phyloP scores from a whole-genome alignment of 2,888 invertebrate genomes.

The Linyphia triangularis region DNA sequence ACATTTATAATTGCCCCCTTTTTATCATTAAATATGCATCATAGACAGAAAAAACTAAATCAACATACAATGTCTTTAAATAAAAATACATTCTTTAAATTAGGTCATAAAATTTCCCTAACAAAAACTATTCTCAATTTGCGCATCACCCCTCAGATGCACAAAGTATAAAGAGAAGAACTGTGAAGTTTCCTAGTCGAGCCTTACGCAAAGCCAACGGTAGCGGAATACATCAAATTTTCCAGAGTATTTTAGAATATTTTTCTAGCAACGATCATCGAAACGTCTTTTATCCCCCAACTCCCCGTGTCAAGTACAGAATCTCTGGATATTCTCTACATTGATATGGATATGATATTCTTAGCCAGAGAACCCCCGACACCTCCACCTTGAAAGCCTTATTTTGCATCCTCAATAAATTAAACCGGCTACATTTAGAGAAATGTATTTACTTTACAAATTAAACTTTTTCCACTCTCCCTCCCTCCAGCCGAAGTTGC shows the following conservation, averaged over 20 bases:
- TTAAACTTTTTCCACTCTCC: constrained; percentile 33
- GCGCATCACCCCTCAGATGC: not conserved
- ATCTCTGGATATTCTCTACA: constrained; percentile 14
- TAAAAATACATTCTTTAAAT: no score
- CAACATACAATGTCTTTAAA: no score
- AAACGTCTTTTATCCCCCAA: constrained; percentile 35
- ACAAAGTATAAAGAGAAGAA: constrained; percentile 23
- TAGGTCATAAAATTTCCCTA: not conserved
- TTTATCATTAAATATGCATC: no score
- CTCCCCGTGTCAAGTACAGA: constrained; percentile 34
- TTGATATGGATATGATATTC: not conserved
- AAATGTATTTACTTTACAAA: constrained; percentile 64
- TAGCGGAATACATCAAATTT: constrained; percentile 58
- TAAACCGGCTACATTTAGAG: constrained; percentile 32
- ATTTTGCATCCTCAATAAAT: constrained; percentile 36
- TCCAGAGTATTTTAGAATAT: constrained; percentile 53
- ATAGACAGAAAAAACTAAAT: no score
- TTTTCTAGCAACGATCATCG: constrained; percentile 44
- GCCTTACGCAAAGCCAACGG: constrained; percentile 51
- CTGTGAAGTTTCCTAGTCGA: constrained; percentile 55
- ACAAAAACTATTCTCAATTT: not conserved
- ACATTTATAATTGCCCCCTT: no score
- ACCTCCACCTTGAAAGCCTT: not conserved
- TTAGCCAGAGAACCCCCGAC: no score
- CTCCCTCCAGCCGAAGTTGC: not conserved